Evolutionary conservation across 2,888 invertebrate species (phyloP).

Genomic region (Galeruca laticollis): DNA sequence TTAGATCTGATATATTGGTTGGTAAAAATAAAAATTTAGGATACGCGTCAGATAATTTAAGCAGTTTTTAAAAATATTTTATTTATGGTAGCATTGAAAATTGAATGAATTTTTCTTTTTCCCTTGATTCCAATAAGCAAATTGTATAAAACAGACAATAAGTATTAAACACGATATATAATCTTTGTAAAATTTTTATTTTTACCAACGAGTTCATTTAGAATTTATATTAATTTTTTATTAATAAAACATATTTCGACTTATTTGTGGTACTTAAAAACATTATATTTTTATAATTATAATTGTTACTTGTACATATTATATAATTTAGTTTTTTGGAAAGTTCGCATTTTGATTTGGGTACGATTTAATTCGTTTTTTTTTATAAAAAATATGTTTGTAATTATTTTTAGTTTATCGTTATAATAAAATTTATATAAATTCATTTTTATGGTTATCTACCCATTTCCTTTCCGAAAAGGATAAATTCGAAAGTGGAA

Average conservation of each 20-base stretch:
- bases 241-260: not conserved
- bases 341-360: not conserved
- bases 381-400: constrained; percentile 1
- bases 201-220: not conserved
- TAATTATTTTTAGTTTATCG: not conserved
- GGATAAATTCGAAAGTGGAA: no score
- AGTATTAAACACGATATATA: no score
- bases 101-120: no score
- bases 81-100: no score
- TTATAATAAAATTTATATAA: not conserved
- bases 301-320: constrained; percentile 4
- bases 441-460: not conserved
- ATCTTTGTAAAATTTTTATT: no score
- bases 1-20: not conserved
- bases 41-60: no score
- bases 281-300: not conserved
- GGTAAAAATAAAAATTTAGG: not conserved
- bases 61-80: no score
- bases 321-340: not conserved
- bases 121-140: no score
- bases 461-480: not conserved
- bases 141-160: no score
- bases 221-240: not conserved
- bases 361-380: not conserved
- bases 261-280: not conserved